Base-by-base conservation (phyloP, 2,797 vertebrate species). In the Iguana delicatissima region DNA sequence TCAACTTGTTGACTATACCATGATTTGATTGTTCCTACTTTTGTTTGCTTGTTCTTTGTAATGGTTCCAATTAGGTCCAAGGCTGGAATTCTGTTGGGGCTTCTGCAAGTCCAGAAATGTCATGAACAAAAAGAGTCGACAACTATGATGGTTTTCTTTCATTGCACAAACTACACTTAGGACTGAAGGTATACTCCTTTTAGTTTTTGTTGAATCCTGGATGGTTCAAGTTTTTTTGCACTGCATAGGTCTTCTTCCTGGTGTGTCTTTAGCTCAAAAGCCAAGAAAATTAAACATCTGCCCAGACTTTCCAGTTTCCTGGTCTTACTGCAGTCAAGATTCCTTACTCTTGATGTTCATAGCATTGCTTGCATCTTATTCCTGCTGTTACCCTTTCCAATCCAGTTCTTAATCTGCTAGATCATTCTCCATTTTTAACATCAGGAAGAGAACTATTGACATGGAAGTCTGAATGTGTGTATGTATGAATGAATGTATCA, bases 291-390 rank as follows among this genome's bases (percentile, higher is more conserved):
- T 62, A 94, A 92, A 73, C 73, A 87, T 50, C 42, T 82, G 92
- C 86, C 79, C 74, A 90, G 84, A n/a, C 50, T 89, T 81, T 62
- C 55, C 29, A 74, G 2, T 95, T 92, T 91, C 92, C 90, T 86
- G 0, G 0, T 57, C 93, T 87, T 95, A 95, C 55, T 62, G n/a
- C 4, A 18, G 94, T 85, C 64, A 89, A 82, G 87, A 4, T 92
- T 92, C 84, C 92, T 93, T 35, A 14, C 90, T 95, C 85, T 92
- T 87, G 80, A 59, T 46, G 95, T 96, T 96, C 95, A 95, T 86
- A 90, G 89, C 84, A 90, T 92, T 95, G 93, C 83, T 89, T 0
- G 29, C 91, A 57, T 93, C 81, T 7, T 76, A 42, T 91, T 13
- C 0, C n/a, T 89, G 1, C 0, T 91, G 94, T 94, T 90, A 91